Percentiles rank a stretch among this genome's conserved stretches.
phyloP scores from a whole-genome alignment of 2,888 invertebrate species.

The Hyposoter didymator region DNA sequence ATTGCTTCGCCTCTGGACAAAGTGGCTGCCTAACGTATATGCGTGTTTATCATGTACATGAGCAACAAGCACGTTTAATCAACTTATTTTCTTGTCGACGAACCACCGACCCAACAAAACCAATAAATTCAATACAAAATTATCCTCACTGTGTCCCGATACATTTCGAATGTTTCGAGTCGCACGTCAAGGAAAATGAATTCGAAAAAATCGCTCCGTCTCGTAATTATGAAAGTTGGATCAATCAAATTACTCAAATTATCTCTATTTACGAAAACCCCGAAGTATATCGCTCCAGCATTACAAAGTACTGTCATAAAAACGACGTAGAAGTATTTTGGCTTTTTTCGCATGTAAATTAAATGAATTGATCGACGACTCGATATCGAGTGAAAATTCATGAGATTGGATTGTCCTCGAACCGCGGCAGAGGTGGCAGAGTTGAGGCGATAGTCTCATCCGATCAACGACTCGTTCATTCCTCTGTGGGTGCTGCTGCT shows the following conservation, averaged over 20 bases:
- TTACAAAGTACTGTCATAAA: background rate
- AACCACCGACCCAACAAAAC: constrained; percentile 12
- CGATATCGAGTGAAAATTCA: constrained; percentile 56
- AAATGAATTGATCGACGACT: constrained; percentile 27
- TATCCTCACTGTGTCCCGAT: background rate
- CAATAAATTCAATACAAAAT: constrained; percentile 5
- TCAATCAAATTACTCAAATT: background rate
- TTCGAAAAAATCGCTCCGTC: too few species aligned
- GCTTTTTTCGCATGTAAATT: constrained; percentile 11
- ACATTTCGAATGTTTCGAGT: background rate
- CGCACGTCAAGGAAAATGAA: too few species aligned
- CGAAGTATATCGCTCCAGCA: background rate
- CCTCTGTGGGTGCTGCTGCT: constrained; percentile 39
- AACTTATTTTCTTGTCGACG: constrained; percentile 47
- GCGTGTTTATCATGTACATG: constrained; percentile 38
- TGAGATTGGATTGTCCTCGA: constrained; percentile 63
- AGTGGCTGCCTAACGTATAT: constrained; percentile 17
- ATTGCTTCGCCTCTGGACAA: constrained; percentile 42
- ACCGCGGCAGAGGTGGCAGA: constrained; percentile 5
- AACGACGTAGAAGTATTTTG: too few species aligned
- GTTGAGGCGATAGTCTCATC: constrained; percentile 61
- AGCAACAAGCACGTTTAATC: constrained; percentile 47
- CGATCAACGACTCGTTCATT: constrained; percentile 63
- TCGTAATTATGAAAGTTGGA: background rate
- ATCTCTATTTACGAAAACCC: background rate